Conservation (phyloP, 92 coral and sea anemone species). For the Parazoanthus darwini region DNA sequence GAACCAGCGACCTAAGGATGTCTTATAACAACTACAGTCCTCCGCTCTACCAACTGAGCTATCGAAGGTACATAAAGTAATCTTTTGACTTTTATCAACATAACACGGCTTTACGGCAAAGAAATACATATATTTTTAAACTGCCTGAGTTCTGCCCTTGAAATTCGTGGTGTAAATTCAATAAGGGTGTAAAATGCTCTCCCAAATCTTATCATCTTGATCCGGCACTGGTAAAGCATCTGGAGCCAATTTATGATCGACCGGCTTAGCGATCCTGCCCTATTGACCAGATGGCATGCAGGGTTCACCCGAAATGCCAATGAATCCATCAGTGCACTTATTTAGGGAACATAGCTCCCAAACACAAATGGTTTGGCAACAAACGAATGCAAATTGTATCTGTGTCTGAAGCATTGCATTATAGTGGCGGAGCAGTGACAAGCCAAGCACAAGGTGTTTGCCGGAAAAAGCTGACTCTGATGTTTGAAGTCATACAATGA, state of each 20-base stretch:
- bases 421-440: slow-evolving; percentile 38
- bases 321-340: slow-evolving; percentile 56
- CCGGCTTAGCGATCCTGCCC: slow-evolving; percentile 33
- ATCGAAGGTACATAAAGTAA: slow-evolving; percentile 48
- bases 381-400: slow-evolving; percentile 41
- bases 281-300: slow-evolving; percentile 48
- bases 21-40: slow-evolving; percentile 59
- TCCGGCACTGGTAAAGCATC: slow-evolving; percentile 13
- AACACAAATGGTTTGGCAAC: slow-evolving; percentile 52
- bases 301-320: slow-evolving; percentile 60
- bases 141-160: slow-evolving; percentile 46
- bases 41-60: slow-evolving; percentile 91
- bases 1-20: slow-evolving; percentile 78
- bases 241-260: slow-evolving; percentile 35
- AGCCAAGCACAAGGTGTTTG: slow-evolving; percentile 35
- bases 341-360: slow-evolving; percentile 53
- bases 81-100: no score
- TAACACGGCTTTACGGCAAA: no score
- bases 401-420: slow-evolving; percentile 42
- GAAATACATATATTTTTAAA: background rate
- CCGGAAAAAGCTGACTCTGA: slow-evolving; percentile 29
- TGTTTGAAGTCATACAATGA: slow-evolving; percentile 40
- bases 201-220: slow-evolving; percentile 53
- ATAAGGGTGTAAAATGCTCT: slow-evolving; percentile 35
- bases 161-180: slow-evolving; percentile 53